Base-by-base conservation (phyloP, 2,113 vertebrate genomes). In the Poicephalus meyeri region DNA sequence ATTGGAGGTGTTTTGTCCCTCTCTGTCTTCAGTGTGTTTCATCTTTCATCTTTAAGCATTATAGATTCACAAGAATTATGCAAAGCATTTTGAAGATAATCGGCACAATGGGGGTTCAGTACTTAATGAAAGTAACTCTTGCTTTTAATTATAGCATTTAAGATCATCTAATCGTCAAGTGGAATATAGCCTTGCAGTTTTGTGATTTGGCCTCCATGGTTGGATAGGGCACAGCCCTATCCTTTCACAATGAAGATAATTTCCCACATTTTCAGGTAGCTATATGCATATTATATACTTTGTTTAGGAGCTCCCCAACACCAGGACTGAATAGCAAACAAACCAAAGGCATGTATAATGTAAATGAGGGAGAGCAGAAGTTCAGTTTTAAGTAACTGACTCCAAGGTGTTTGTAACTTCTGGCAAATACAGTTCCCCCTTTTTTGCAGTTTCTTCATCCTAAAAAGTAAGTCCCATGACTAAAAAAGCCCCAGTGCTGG, bases 91-190 rank as follows among this genome's bases (percentile, higher is more conserved):
- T 46, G 81, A 95, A 71, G 91, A 95, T 96, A 97, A 97, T 95
- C 41, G 58, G 53, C 97, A 97, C 97, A 96, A 97, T 74, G 88
- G 97, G 96, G 95, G 88, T 95, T 98, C 92, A 37, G 86, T 98
- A 96, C 97, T 97, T 98, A 98, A 98, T 98, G 97, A 98, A 98
- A 97, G 93, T 97, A 94, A 97, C 95, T 96, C 96, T 96, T 96
- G 89, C 89, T 97, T 98, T 98, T 98, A 98, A 98, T 98, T 98
- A 97, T 82, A 97, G 94, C 96, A 96, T 97, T 98, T 97, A 98
- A 96, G 88, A 95, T 94, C 72, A 96, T 97, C 92, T 97, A 95
- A 97, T 95, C 98, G 95, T 95, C 97, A 98, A 96, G 86, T 94
- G 97, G 91, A 96, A 92, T 84, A 79, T 49, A 78, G 24, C 41